Evolutionary conservation across 2,113 vertebrate genomes (phyloP).

Genomic region (Astatotilapia flaviijosephi): DNA sequence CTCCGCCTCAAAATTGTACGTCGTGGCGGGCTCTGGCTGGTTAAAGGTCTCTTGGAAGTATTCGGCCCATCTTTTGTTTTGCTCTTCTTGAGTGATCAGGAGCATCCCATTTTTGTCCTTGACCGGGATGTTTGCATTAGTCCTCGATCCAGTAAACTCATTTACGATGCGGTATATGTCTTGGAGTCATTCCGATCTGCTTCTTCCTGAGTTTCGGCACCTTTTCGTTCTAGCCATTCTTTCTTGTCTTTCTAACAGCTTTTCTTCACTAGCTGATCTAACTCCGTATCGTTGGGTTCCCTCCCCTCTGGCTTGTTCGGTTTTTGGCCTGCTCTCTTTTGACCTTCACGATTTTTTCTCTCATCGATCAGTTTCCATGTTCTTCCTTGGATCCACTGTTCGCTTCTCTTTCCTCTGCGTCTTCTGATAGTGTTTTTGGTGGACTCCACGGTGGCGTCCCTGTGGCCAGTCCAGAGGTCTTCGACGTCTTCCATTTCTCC

Average conservation of each 20-base stretch:
- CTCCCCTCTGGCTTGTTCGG: accelerated
- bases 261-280: background rate
- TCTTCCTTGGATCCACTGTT: background rate
- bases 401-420: accelerated
- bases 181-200: background rate
- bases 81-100: background rate
- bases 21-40: background rate
- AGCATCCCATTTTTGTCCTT: background rate
- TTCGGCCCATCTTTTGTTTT: background rate
- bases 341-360: background rate
- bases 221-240: background rate
- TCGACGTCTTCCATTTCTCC: accelerated
- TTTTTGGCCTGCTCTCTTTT: background rate
- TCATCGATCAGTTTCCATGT: background rate
- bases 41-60: background rate
- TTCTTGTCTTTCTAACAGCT: background rate
- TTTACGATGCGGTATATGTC: accelerated
- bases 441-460: background rate
- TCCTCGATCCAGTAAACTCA: background rate
- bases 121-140: background rate
- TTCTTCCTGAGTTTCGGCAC: background rate
- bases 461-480: too few species aligned
- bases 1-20: accelerated
- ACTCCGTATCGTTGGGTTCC: background rate
- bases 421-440: accelerated